Percentiles rank a stretch among this genome's conserved stretches.
phyloP scores from a whole-genome alignment of 1,140 invertebrate species.

The Hyposmocoma kahamanoa region DNA sequence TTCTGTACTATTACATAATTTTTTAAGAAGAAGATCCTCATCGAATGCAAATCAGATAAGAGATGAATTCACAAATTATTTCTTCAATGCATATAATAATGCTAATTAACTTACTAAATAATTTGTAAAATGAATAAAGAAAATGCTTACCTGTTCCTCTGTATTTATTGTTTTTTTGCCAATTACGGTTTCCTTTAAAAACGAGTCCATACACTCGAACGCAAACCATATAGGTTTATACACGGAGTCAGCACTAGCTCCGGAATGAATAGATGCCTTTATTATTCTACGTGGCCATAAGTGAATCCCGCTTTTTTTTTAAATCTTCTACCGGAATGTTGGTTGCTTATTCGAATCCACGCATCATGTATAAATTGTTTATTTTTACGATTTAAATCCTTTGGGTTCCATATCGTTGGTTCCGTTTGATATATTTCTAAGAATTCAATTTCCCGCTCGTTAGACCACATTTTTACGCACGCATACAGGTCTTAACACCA shows the following conservation, averaged over 20 bases:
- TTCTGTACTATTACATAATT: slow-evolving; percentile 7
- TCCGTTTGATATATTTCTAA: slow-evolving; percentile 4
- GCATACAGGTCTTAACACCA: background rate
- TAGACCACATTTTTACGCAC: background rate
- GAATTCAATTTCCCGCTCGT: background rate
- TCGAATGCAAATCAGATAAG: slow-evolving; percentile 11
- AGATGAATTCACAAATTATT: slow-evolving; percentile 12
- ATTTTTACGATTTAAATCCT: background rate
- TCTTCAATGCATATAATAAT: slow-evolving; percentile 1
- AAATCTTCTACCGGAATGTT: background rate
- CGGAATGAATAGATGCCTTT: slow-evolving; percentile 15
- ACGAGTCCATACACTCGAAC: slow-evolving; percentile 30
- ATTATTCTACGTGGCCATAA: slow-evolving; percentile 17
- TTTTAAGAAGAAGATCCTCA: slow-evolving; percentile 7
- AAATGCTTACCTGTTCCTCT: background rate
- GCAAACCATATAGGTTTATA: slow-evolving; percentile 33
- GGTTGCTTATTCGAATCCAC: background rate
- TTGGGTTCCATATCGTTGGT: slow-evolving; percentile 2
- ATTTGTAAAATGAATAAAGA: slow-evolving; percentile 1
- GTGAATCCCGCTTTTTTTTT: background rate
- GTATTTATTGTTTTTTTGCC: background rate
- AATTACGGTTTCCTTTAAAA: slow-evolving; percentile 15
- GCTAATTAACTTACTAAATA: background rate
- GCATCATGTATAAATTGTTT: background rate
- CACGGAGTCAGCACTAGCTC: slow-evolving; percentile 21